A percentile compares a stretch with the other conserved stretches of the same genome.
These are phyloP conservation scores for Callyntrura sp. DNA, from an alignment of 2,888 invertebrate species.

Conservation along the genomic window DNA sequence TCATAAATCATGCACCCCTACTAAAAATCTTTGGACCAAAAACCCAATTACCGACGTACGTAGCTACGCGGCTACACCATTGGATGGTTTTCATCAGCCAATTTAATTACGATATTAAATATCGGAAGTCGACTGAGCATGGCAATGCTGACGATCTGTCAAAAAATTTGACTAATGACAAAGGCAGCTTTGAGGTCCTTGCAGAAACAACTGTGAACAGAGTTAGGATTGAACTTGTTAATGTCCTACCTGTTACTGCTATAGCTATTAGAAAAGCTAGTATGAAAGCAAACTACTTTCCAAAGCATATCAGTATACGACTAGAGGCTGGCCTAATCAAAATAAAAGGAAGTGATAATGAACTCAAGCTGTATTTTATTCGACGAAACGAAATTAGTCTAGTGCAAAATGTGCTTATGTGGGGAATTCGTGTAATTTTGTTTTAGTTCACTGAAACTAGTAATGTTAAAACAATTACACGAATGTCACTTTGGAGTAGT, in stretches of 20 bases:
- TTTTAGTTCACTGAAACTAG: too few species aligned
- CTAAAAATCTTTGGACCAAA: constrained; percentile 47
- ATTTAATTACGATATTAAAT: constrained; percentile 57
- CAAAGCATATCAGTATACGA: background rate
- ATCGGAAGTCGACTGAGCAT: constrained; percentile 61
- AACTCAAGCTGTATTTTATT: constrained; percentile 26
- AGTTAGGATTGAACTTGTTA: background rate
- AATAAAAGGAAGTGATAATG: constrained; percentile 13
- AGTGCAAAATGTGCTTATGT: constrained; percentile 65
- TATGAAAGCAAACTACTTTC: background rate
- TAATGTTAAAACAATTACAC: constrained; percentile 63
- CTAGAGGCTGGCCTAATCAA: constrained; percentile 14
- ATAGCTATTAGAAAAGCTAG: constrained; percentile 4
- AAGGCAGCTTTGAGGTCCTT: too few species aligned
- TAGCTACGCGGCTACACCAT: constrained; percentile 68
- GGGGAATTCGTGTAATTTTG: too few species aligned
- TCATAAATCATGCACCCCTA: constrained; percentile 25
- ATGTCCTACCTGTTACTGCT: constrained; percentile 4
- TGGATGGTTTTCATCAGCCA: constrained; percentile 59
- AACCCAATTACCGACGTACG: constrained; percentile 25
- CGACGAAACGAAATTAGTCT: constrained; percentile 52
- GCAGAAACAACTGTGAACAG: background rate
- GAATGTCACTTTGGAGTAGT: constrained; percentile 73
- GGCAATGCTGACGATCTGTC: constrained; percentile 70
- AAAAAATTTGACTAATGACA: constrained; percentile 8